Conservation (phyloP, 2,113 vertebrate genomes). For the Peucedramus taeniatus region DNA sequence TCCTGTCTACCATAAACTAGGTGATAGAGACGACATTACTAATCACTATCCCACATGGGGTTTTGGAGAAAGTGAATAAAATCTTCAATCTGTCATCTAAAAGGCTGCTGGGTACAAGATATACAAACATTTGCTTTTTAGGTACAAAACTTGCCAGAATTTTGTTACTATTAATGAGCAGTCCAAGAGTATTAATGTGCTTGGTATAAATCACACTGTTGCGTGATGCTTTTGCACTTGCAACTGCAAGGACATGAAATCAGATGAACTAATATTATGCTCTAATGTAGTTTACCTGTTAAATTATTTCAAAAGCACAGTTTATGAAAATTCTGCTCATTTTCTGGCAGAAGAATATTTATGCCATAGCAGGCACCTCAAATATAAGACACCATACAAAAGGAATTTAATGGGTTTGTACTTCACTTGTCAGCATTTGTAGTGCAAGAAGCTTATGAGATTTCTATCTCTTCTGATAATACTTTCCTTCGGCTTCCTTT, state of each 20-base stretch:
- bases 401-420: not conserved
- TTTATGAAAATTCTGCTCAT: not conserved
- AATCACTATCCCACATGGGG: not conserved
- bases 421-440: not conserved
- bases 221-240: not conserved
- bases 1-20: not conserved
- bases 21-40: not conserved
- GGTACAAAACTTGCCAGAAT: not conserved
- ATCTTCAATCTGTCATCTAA: not conserved
- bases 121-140: not conserved
- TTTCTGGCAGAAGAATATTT: not conserved
- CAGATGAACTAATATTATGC: not conserved
- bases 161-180: not conserved
- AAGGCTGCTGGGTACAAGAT: not conserved
- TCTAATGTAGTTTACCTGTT: not conserved
- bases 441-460: slow-evolving; percentile 10
- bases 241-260: not conserved
- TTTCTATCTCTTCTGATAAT: slow-evolving; percentile 6
- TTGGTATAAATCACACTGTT: not conserved
- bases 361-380: not conserved
- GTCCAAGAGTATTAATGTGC: not conserved
- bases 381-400: not conserved
- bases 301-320: not conserved
- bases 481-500: not conserved
- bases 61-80: not conserved